Percentiles rank a stretch among this genome's conserved stretches.
These are phyloP conservation scores for Mormyrops attenuatus DNA, from an alignment of 2,797 vertebrate species.

Conservation along the genomic window DNA sequence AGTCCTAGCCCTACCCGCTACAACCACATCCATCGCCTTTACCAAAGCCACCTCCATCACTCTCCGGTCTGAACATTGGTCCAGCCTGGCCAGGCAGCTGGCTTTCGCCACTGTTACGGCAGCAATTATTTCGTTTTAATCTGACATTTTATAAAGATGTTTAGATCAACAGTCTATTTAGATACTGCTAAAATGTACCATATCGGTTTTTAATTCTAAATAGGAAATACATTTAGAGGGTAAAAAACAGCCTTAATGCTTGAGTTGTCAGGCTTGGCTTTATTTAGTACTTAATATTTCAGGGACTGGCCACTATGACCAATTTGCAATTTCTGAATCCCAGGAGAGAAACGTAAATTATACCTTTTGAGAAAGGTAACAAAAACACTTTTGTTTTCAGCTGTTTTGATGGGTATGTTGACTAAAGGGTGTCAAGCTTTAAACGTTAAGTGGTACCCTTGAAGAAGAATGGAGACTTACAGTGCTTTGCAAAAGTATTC, in stretches of 20 bases:
- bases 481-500: too few relatives aligned
- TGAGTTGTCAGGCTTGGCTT: not conserved
- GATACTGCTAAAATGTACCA: not conserved
- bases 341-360: not conserved
- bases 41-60: constrained; percentile 15
- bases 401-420: not conserved
- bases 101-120: not conserved
- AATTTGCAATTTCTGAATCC: not conserved
- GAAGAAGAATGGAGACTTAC: not conserved
- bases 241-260: not conserved
- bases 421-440: not conserved
- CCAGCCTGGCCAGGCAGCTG: not conserved
- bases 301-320: not conserved
- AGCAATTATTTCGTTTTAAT: not conserved
- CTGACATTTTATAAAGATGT: not conserved
- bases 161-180: not conserved
- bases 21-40: constrained; percentile 43
- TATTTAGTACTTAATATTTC: not conserved
- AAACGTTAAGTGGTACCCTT: not conserved
- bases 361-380: not conserved
- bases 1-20: constrained; percentile 50
- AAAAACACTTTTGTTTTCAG: not conserved
- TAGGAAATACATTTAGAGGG: not conserved
- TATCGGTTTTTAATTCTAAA: not conserved
- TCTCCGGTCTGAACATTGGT: not conserved